phyloP scores from a whole-genome alignment of 1,140 invertebrate genomes.

The Tetragnatha versicolor region DNA sequence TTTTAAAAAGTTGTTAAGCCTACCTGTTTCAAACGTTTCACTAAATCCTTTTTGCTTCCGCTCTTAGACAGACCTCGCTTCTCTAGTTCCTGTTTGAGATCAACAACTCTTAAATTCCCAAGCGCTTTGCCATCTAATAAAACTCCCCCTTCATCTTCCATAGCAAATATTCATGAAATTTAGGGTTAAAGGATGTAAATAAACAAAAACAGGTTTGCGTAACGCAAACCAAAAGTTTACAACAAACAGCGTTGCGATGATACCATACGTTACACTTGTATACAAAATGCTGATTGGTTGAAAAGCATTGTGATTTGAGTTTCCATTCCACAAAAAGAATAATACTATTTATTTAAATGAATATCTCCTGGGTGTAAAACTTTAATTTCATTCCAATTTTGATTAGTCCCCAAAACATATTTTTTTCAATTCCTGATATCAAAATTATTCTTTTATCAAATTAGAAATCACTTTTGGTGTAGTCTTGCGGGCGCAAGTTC shows the following conservation, averaged over 20 bases:
- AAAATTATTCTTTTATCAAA: too few relatives aligned
- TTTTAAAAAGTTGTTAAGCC: slow-evolving; percentile 49
- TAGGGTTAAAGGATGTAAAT: slow-evolving; percentile 39
- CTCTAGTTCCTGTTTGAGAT: slow-evolving; percentile 68
- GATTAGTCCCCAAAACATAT: too few relatives aligned
- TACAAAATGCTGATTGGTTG: slow-evolving; percentile 43
- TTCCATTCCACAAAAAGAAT: too few relatives aligned
- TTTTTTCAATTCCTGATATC: too few relatives aligned
- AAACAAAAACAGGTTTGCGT: slow-evolving; percentile 54
- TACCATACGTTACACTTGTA: slow-evolving; percentile 35
- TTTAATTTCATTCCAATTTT: too few relatives aligned
- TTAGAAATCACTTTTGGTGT: too few relatives aligned
- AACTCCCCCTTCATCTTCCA: slow-evolving; percentile 41
- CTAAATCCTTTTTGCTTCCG: slow-evolving; percentile 69
- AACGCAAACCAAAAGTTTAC: slow-evolving; percentile 40
- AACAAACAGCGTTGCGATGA: not conserved
- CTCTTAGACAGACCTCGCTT: slow-evolving; percentile 68
- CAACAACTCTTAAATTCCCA: slow-evolving; percentile 67
- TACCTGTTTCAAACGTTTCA: slow-evolving; percentile 68
- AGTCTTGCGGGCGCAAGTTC: too few relatives aligned
- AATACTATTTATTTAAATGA: too few relatives aligned
- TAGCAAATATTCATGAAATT: slow-evolving; percentile 24
- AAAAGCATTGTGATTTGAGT: too few relatives aligned
- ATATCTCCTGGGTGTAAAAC: too few relatives aligned
- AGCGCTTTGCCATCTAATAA: slow-evolving; percentile 61